Evolutionary conservation across 2,113 vertebrate genomes (phyloP).

Genomic region (Pungitius pungitius): DNA sequence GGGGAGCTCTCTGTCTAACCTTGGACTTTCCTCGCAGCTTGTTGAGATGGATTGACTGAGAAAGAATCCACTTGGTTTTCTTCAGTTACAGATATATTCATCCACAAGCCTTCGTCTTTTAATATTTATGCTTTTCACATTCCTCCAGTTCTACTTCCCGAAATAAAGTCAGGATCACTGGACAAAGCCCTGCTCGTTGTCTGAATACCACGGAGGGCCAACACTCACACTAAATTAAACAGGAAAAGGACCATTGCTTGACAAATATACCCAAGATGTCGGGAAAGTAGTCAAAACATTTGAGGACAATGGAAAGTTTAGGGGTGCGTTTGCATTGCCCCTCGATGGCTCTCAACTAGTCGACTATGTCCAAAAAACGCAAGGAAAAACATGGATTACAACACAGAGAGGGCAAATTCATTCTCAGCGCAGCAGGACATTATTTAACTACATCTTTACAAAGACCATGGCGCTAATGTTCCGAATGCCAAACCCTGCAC

Average conservation of each 20-base stretch:
- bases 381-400: not conserved
- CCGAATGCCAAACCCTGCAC: not conserved
- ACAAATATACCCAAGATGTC: not conserved
- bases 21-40: conserved; percentile 28
- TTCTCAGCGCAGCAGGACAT: not conserved
- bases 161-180: conserved; percentile 56
- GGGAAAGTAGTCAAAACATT: conserved; percentile 3
- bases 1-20: conserved; percentile 42
- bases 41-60: conserved; percentile 32
- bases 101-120: conserved; percentile 49
- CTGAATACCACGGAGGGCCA: conserved; percentile 42
- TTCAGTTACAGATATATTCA: conserved; percentile 45
- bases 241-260: not conserved
- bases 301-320: conserved; percentile 13
- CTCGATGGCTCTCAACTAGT: not conserved
- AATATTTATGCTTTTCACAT: conserved; percentile 67
- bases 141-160: conserved; percentile 61
- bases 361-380: not conserved
- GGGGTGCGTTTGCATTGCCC: not conserved
- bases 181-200: conserved; percentile 30
- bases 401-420: not conserved
- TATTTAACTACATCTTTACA: not conserved
- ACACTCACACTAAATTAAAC: conserved; percentile 24
- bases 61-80: conserved; percentile 40
- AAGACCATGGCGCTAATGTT: not conserved